Evolutionary conservation across 2,113 vertebrate genomes (phyloP).

Genomic region (Theristicus caerulescens): DNA sequence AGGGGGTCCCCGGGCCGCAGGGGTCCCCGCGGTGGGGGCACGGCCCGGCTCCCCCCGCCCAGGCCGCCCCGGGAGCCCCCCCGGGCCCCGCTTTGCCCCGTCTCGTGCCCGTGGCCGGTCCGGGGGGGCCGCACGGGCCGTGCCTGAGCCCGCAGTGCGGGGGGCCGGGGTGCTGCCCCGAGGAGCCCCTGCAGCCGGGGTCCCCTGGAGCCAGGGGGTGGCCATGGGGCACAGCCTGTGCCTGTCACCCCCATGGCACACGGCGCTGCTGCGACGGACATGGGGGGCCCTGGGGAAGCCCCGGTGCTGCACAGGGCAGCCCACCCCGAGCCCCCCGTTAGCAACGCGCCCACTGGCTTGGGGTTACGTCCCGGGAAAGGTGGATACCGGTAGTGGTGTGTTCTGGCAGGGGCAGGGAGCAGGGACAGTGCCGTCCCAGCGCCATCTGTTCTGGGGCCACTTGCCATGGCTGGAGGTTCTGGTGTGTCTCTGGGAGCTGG

Average conservation of each 20-base stretch:
- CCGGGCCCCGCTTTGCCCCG: rapidly evolving
- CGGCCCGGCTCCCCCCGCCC: rapidly evolving
- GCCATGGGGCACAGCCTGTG: background rate
- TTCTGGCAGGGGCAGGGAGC: background rate
- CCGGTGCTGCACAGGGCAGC: background rate
- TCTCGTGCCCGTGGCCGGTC: background rate
- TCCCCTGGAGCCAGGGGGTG: background rate
- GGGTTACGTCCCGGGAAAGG: rapidly evolving
- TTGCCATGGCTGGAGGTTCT: background rate
- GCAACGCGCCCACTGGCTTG: rapidly evolving
- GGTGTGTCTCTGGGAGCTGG: background rate
- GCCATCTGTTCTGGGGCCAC: rapidly evolving
- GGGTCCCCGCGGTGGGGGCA: too few relatives aligned
- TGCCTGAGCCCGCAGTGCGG: background rate
- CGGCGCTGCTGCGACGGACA: background rate
- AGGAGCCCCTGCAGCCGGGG: too few relatives aligned
- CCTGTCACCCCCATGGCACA: background rate
- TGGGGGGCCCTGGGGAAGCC: background rate
- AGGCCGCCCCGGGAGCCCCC: background rate
- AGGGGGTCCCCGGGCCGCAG: too few relatives aligned
- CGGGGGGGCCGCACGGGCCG: too few relatives aligned
- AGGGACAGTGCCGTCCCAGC: too few relatives aligned
- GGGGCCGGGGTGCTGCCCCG: background rate
- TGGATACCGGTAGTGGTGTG: rapidly evolving
- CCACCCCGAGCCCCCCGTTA: too few relatives aligned